A percentile compares a stretch with the other conserved stretches of the same genome.
Evolutionary conservation across 1,140 invertebrate genomes (phyloP).

Genomic region (Panagrolaimus sp.): DNA sequence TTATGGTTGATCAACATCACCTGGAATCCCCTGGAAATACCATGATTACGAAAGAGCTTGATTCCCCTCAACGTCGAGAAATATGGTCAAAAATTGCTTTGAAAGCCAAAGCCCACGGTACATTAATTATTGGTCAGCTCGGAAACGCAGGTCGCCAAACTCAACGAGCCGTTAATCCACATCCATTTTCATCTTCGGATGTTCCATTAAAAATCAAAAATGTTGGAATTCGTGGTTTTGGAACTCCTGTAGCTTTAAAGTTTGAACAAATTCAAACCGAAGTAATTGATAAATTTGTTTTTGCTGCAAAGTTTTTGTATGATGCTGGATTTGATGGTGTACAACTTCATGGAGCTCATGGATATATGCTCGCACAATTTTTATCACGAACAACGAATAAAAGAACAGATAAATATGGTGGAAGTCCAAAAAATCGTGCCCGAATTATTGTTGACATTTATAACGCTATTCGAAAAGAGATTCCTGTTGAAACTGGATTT

Average conservation of each 20-base stretch:
- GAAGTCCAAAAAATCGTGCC: conserved; percentile 37
- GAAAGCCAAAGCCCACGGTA: not conserved
- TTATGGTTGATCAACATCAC: not conserved
- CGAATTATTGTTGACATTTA: conserved; percentile 46
- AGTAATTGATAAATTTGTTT: conserved; percentile 42
- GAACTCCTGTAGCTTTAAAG: conserved; percentile 21
- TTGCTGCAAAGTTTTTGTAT: conserved; percentile 37
- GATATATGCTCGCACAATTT: conserved; percentile 49
- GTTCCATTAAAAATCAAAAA: not conserved
- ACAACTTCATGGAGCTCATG: conserved; percentile 51
- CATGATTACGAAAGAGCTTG: not conserved
- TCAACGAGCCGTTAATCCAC: not conserved
- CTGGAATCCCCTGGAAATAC: not conserved
- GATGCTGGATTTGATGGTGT: conserved; percentile 45
- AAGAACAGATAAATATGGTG: conserved; percentile 50
- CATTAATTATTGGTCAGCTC: not conserved
- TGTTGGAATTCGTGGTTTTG: not conserved
- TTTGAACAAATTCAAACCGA: conserved; percentile 43
- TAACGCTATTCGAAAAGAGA: conserved; percentile 35
- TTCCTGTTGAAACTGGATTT: conserved; percentile 32
- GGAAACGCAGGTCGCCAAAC: not conserved
- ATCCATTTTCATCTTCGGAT: not conserved
- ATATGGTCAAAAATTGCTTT: not conserved
- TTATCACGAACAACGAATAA: conserved; percentile 44
- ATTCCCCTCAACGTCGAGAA: not conserved